phyloP scores from a whole-genome alignment of 2,888 invertebrate species.

The Ichneumon xanthorius region DNA sequence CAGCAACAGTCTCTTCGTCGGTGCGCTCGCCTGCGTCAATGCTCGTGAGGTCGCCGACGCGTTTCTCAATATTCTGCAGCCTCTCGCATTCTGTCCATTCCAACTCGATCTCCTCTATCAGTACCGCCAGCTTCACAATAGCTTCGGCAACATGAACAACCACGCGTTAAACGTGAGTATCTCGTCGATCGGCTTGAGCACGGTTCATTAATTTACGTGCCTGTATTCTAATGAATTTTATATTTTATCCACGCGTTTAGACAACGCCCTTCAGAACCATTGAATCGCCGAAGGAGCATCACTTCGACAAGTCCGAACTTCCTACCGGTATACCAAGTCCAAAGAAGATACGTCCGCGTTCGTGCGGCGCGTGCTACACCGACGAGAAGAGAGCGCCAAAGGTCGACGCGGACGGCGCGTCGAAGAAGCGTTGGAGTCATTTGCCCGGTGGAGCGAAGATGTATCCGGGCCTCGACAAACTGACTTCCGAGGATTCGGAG shows the following conservation, averaged over 20 bases:
- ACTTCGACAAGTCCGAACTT: constrained; percentile 71
- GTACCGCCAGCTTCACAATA: constrained; percentile 91
- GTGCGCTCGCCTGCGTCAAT: constrained; percentile 86
- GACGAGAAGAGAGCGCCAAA: constrained; percentile 86
- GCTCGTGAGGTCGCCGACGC: constrained; percentile 88
- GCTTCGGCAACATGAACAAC: constrained; percentile 90
- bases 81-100: constrained; percentile 92
- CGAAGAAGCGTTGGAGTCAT: constrained; percentile 91
- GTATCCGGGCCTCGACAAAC: constrained; percentile 90
- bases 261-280: constrained; percentile 72
- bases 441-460: constrained; percentile 88
- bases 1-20: constrained; percentile 90
- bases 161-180: constrained; percentile 83
- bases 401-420: constrained; percentile 84
- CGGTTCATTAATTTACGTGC: background rate
- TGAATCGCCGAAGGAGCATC: constrained; percentile 71
- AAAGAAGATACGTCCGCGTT: constrained; percentile 88
- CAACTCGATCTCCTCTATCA: constrained; percentile 93
- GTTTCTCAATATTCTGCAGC: constrained; percentile 91
- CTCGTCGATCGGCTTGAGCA: constrained; percentile 29
- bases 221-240: constrained; percentile 15
- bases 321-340: constrained; percentile 76
- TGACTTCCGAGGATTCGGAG: constrained; percentile 88
- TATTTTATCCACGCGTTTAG: constrained; percentile 60
- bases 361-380: constrained; percentile 88